A percentile compares a stretch with the other conserved stretches of the same genome.
These are phyloP conservation scores for Tor tambroides DNA, from an alignment of 2,113 vertebrate species.

Conservation along the genomic window DNA sequence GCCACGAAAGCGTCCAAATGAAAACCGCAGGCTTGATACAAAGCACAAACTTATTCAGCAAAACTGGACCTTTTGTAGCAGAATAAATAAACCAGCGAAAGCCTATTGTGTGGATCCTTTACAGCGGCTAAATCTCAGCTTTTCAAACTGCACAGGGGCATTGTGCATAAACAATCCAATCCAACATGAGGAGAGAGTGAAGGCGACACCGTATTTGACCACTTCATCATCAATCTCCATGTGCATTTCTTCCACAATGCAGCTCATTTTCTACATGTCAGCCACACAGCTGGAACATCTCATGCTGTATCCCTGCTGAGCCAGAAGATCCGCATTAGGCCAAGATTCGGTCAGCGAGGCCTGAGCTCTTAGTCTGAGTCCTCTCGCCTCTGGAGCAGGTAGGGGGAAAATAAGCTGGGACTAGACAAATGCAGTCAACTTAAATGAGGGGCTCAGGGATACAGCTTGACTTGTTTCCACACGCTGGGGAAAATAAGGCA, in stretches of 20 bases:
- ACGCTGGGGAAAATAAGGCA: constrained; percentile 4
- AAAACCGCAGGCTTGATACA: constrained; percentile 13
- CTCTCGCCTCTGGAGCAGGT: constrained; percentile 21
- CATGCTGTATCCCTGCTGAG: constrained; percentile 60
- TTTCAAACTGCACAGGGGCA: constrained; percentile 4
- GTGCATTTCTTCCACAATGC: constrained; percentile 47
- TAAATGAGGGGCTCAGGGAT: neutral
- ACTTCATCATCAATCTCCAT: constrained; percentile 45
- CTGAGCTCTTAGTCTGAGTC: constrained; percentile 38
- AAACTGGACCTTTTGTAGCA: neutral
- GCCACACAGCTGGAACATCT: constrained; percentile 58
- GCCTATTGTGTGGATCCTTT: constrained; percentile 24
- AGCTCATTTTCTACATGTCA: constrained; percentile 66
- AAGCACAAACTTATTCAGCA: neutral
- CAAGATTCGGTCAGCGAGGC: constrained; percentile 58
- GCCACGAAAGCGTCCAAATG: neutral
- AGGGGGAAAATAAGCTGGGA: neutral
- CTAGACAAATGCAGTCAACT: neutral
- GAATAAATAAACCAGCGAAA: constrained; percentile 13
- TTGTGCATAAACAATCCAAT: constrained; percentile 37
- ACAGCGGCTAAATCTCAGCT: neutral
- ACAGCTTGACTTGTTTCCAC: neutral
- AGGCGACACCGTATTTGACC: constrained; percentile 36
- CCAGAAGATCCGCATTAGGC: constrained; percentile 72
- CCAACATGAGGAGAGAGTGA: constrained; percentile 8